phyloP scores from a whole-genome alignment of 1,140 invertebrate genomes.

The Stegodyphus mimosarum region DNA sequence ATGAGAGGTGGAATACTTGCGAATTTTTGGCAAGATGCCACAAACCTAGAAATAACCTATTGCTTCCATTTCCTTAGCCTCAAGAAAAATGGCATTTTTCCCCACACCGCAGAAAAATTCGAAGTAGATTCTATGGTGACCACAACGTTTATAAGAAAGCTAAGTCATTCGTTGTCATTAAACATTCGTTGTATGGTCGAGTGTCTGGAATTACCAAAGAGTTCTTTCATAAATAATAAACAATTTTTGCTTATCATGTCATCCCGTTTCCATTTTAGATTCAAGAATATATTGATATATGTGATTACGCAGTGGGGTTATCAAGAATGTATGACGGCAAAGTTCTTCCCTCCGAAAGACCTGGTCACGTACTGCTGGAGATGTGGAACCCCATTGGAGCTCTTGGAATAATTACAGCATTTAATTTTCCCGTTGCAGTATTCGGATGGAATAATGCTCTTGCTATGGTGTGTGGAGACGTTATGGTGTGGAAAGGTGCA shows the following conservation, averaged over 20 bases:
- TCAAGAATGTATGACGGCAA: slow-evolving; percentile 90
- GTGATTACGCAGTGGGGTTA: slow-evolving; percentile 96
- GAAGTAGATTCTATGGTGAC: no score
- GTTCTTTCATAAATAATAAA: neutral
- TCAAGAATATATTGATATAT: slow-evolving; percentile 98
- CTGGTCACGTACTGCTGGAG: slow-evolving; percentile 89
- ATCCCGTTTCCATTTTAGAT: slow-evolving; percentile 70
- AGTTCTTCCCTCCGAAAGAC: slow-evolving; percentile 92
- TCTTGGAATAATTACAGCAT: slow-evolving; percentile 97
- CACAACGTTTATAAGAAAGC: no score
- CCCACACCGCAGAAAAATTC: no score
- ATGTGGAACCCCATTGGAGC: slow-evolving; percentile 95
- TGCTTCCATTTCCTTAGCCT: no score
- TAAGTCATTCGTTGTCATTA: no score
- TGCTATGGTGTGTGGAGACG: slow-evolving; percentile 92
- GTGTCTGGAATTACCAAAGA: neutral
- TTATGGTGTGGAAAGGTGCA: slow-evolving; percentile 95
- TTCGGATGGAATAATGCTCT: slow-evolving; percentile 99
- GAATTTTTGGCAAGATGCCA: no score
- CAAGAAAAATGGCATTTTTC: no score
- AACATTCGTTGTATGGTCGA: no score
- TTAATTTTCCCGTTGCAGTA: slow-evolving; percentile 98
- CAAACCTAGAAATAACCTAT: no score
- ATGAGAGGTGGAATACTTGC: no score
- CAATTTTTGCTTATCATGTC: neutral